A percentile compares a stretch with the other conserved stretches of the same genome.
Conservation (phyloP, 2,113 vertebrate species). For the Notechis scutatus region DNA sequence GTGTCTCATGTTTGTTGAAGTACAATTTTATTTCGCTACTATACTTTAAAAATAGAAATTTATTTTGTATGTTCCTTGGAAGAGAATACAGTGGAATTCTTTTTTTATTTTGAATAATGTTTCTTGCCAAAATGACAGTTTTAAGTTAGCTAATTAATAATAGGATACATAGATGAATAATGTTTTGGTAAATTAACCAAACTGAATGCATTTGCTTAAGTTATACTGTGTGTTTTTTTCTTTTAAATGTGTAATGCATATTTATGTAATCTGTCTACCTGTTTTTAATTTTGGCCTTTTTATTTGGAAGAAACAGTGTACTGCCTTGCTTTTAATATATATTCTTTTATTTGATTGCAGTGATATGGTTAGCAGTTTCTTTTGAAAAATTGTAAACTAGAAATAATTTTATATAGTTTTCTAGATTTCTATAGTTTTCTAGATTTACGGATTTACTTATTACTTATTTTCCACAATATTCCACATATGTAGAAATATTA, state of each 20-base stretch:
- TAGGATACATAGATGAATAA: constrained; percentile 47
- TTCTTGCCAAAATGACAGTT: constrained; percentile 39
- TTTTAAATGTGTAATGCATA: constrained; percentile 59
- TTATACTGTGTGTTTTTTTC: constrained; percentile 59
- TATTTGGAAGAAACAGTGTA: background rate
- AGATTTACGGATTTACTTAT: background rate
- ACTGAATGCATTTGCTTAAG: constrained; percentile 55
- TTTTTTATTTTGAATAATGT: constrained; percentile 25
- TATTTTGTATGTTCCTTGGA: constrained; percentile 17
- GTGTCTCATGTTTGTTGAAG: background rate
- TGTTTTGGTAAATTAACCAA: constrained; percentile 56
- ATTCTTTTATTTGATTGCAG: background rate
- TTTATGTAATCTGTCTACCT: constrained; percentile 50
- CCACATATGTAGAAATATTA: background rate
- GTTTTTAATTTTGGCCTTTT: constrained; percentile 59
- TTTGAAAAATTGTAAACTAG: background rate
- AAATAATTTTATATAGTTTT: background rate
- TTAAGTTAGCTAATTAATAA: constrained; percentile 41
- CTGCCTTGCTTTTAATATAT: background rate
- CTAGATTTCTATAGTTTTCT: background rate
- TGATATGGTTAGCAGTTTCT: background rate
- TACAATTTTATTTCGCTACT: constrained; percentile 4
- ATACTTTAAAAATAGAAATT: background rate
- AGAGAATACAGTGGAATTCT: constrained; percentile 17
- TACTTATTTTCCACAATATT: background rate